Evolutionary conservation across 2,113 vertebrate species (phyloP).

Genomic region (Corydoras sp.): DNA sequence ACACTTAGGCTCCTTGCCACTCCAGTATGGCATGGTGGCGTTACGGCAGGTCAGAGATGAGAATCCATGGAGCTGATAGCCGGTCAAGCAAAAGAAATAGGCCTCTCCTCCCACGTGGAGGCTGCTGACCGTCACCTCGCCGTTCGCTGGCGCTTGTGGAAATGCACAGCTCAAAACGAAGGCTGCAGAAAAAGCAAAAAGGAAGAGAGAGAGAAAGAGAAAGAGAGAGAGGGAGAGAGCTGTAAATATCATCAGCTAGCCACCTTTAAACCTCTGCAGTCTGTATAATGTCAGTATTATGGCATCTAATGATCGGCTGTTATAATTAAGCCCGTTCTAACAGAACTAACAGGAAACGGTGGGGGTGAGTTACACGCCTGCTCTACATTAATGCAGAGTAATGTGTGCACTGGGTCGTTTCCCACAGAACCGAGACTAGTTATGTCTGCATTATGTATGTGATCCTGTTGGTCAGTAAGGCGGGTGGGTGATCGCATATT

Average conservation of each 20-base stretch:
- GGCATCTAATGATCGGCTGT: conserved; percentile 30
- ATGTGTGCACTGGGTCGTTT: conserved; percentile 18
- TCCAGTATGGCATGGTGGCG: conserved; percentile 91
- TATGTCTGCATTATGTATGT: neutral
- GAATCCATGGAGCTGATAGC: conserved; percentile 83
- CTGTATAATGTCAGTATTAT: conserved; percentile 27
- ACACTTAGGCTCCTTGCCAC: conserved; percentile 77
- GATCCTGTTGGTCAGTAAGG: conserved; percentile 2
- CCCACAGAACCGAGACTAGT: conserved; percentile 27
- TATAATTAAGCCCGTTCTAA: conserved; percentile 28
- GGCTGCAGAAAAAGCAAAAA: conserved; percentile 60
- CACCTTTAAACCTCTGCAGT: conserved; percentile 6
- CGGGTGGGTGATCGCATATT: neutral
- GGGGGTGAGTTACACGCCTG: conserved; percentile 21
- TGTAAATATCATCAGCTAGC: conserved; percentile 14
- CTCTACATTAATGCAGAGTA: conserved; percentile 27
- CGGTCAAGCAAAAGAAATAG: conserved; percentile 47
- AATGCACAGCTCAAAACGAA: conserved; percentile 88
- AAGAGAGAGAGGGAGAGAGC: too few relatives aligned
- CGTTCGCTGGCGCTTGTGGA: conserved; percentile 76
- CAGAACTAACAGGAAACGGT: conserved; percentile 24
- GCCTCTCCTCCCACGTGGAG: conserved; percentile 82
- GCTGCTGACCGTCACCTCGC: conserved; percentile 83
- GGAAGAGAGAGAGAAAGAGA: conserved; percentile 2
- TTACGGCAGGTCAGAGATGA: conserved; percentile 81